phyloP scores from a whole-genome alignment of 1,140 invertebrate genomes.

The Drosophila ohnishii region DNA sequence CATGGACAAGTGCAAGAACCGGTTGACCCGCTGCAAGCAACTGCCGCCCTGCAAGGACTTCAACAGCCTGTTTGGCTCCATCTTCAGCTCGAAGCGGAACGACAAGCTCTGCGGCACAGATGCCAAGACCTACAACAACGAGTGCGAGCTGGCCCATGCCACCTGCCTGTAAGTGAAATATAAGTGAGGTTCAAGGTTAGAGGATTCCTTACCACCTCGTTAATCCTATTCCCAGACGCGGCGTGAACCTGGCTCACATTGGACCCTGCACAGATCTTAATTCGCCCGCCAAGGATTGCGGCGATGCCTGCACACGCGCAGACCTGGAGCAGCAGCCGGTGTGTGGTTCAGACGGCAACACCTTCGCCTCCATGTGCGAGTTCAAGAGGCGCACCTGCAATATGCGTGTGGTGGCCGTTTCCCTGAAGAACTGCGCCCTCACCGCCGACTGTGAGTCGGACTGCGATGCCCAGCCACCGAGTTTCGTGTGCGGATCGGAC shows the following conservation, averaged over 20 bases:
- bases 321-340: conserved; percentile 88
- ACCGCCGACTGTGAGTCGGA: conserved; percentile 91
- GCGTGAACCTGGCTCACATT: conserved; percentile 92
- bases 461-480: conserved; percentile 87
- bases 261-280: conserved; percentile 92
- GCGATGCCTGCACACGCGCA: conserved; percentile 88
- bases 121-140: conserved; percentile 91
- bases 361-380: conserved; percentile 95
- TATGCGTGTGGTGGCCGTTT: conserved; percentile 91
- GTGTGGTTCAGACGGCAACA: conserved; percentile 95
- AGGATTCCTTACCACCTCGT: neutral
- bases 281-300: conserved; percentile 87
- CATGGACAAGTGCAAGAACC: conserved; percentile 84
- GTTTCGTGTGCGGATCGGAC: conserved; percentile 96
- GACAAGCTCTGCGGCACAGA: conserved; percentile 94
- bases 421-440: conserved; percentile 90
- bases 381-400: conserved; percentile 92
- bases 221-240: conserved; percentile 85
- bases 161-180: conserved; percentile 89
- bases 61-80: conserved; percentile 79
- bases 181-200: neutral
- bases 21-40: conserved; percentile 78
- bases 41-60: conserved; percentile 82
- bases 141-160: conserved; percentile 91
- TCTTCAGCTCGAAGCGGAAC: conserved; percentile 77